These are phyloP conservation scores for Dicycla oo DNA, from an alignment of 2,888 invertebrate genomes.

Conservation along the genomic window DNA sequence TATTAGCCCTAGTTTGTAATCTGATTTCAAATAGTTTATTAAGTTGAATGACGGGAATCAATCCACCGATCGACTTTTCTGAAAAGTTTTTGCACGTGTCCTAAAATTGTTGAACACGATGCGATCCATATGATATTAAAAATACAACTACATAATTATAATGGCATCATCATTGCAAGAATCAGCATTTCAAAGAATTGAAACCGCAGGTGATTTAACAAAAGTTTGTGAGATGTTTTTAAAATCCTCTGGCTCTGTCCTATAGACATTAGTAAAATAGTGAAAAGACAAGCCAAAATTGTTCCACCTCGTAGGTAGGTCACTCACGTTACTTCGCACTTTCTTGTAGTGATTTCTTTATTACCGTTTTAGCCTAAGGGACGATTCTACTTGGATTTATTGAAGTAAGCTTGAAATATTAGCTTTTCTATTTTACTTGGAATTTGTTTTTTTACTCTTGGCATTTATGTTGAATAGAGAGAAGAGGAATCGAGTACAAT, in stretches of 20 bases:
- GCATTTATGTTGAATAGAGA: neutral
- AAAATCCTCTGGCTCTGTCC: neutral
- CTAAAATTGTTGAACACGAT: neutral
- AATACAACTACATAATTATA: neutral
- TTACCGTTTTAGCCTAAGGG: neutral
- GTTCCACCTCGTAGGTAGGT: neutral
- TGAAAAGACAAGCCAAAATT: neutral
- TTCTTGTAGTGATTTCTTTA: neutral
- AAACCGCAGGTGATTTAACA: neutral
- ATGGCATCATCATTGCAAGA: neutral
- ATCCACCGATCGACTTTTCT: neutral
- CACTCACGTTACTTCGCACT: neutral
- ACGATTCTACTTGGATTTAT: neutral
- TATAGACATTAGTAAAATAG: too few relatives aligned
- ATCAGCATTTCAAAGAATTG: neutral
- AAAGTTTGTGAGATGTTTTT: neutral
- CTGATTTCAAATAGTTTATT: neutral
- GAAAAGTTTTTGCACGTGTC: neutral
- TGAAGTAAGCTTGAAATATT: neutral
- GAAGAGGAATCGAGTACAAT: neutral
- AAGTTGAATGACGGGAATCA: neutral
- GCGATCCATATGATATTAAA: neutral
- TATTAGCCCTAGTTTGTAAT: neutral
- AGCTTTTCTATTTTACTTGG: neutral
- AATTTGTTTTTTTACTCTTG: neutral